Base-by-base conservation (phyloP, 2,113 vertebrate genomes). In the Beaufortia kweichowensis region DNA sequence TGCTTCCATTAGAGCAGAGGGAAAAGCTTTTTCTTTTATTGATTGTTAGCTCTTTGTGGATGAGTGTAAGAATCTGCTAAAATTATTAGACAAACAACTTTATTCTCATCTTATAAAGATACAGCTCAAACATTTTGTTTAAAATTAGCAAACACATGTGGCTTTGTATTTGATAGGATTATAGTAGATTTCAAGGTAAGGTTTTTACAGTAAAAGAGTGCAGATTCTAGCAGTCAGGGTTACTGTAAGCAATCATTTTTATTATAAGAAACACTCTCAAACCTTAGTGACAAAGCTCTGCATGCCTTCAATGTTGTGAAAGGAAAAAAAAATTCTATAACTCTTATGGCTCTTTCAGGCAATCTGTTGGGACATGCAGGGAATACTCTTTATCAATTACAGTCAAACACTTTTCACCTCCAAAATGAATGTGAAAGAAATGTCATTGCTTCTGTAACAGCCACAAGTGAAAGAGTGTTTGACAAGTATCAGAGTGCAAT, bases 41-140 rank as follows among this genome's bases (percentile, higher is more conserved):
- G 53, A 71, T 19, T 41, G 21, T 71, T 69, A 23, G 48, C 28
- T 35, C 26, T 26, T 71, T 53, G 29, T 43, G 24, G 35, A 19
- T 23, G 23, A 24, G 12, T 15, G 29, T 70, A 12, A 2, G 33
- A 23, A 56, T 15, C 11, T 55, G 0, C 11, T 29, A 33, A 55
- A 55, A 55, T 11, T 9, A 29, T 66, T 15, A 19, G 14, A 43
- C 48, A 19, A 50, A n/a, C 5, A 21, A n/a, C 6, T 53, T 50
- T 50, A 33, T 33, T 33, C 31, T 19, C 46, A 19, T 50, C 46
- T 6, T 53, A n/a, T n/a, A n/a, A 21, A 53, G 19, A 53, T n/a
- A n/a, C 6, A 21, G 19, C 35, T 39, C 8, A 39, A 9, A 10
- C 33, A 35, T 10, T 39, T 39, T n/a, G n/a, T n/a, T n/a, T n/a